Conservation (phyloP, 2,888 invertebrate species). For the Leptopilina myrica region DNA sequence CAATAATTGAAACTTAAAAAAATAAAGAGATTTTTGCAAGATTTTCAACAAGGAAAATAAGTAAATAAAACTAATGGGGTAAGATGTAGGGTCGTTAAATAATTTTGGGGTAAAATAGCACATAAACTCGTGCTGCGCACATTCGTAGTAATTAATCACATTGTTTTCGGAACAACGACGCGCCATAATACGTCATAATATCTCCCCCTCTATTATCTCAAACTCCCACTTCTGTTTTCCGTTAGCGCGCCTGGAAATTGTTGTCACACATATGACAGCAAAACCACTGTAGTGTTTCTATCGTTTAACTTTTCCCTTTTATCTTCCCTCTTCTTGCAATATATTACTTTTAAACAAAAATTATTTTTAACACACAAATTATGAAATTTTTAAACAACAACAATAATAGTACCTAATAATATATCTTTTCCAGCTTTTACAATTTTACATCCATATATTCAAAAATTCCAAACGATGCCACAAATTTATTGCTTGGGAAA, state of each 20-base stretch:
- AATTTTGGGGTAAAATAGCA: conserved; percentile 53
- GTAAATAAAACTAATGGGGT: not conserved
- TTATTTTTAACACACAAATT: not conserved
- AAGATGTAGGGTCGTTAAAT: not conserved
- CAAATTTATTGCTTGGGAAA: no score
- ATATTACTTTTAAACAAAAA: conserved; percentile 4
- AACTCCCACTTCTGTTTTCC: conserved; percentile 52
- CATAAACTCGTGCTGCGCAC: conserved; percentile 61
- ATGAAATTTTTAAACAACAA: not conserved
- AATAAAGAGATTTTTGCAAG: no score
- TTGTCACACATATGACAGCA: conserved; percentile 57
- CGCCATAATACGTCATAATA: conserved; percentile 68
- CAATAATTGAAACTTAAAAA: not conserved
- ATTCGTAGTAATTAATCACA: conserved; percentile 69
- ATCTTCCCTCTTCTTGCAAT: not conserved
- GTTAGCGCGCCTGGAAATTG: conserved; percentile 55
- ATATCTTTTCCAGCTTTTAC: no score
- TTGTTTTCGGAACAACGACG: conserved; percentile 68
- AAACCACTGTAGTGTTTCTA: conserved; percentile 54
- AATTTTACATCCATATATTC: not conserved
- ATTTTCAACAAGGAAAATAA: not conserved
- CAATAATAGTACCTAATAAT: not conserved
- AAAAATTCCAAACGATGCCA: no score
- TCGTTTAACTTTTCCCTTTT: conserved; percentile 21
- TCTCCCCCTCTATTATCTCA: conserved; percentile 52